Percentiles rank a stretch among this genome's conserved stretches.
These are phyloP conservation scores for Caenorhabditis sulstoni DNA, from an alignment of 2,888 invertebrate genomes.

Conservation along the genomic window DNA sequence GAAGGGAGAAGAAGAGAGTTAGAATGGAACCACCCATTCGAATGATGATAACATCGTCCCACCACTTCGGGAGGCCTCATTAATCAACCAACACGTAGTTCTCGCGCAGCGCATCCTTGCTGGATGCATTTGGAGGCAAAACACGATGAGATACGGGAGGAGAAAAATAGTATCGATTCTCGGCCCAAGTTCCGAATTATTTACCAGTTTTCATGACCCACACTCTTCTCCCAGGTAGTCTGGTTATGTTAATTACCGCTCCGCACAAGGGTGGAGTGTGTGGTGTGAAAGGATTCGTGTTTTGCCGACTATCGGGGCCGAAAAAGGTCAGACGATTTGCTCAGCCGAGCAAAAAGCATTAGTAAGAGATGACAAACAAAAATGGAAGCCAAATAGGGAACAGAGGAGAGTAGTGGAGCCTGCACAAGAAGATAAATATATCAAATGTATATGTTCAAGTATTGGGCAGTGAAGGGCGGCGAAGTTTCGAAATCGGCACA, in stretches of 20 bases:
- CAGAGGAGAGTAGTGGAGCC: conserved; percentile 17
- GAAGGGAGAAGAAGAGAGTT: conserved; percentile 10
- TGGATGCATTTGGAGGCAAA: conserved; percentile 13
- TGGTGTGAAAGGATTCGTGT: conserved; percentile 29
- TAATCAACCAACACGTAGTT: conserved; percentile 53
- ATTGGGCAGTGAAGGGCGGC: conserved; percentile 1
- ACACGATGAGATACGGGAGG: neutral
- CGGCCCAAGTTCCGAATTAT: neutral
- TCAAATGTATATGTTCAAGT: conserved; percentile 25
- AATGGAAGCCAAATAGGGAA: conserved; percentile 23
- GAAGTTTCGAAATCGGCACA: neutral
- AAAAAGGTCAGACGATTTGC: conserved; percentile 43
- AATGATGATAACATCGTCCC: conserved; percentile 37
- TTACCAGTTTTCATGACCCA: conserved; percentile 11
- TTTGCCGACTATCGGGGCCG: conserved; percentile 1
- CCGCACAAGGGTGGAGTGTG: neutral
- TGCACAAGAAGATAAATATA: conserved; percentile 31
- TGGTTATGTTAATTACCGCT: conserved; percentile 48
- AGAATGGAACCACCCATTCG: conserved; percentile 2
- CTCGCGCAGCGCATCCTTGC: conserved; percentile 47
- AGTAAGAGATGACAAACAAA: conserved; percentile 45
- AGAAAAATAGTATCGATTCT: conserved; percentile 22
- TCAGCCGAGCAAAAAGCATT: conserved; percentile 49
- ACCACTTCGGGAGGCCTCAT: conserved; percentile 37
- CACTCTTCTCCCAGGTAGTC: conserved; percentile 8